Conservation (phyloP, 1,140 invertebrate genomes). For the Propsilocerus akamusi region DNA sequence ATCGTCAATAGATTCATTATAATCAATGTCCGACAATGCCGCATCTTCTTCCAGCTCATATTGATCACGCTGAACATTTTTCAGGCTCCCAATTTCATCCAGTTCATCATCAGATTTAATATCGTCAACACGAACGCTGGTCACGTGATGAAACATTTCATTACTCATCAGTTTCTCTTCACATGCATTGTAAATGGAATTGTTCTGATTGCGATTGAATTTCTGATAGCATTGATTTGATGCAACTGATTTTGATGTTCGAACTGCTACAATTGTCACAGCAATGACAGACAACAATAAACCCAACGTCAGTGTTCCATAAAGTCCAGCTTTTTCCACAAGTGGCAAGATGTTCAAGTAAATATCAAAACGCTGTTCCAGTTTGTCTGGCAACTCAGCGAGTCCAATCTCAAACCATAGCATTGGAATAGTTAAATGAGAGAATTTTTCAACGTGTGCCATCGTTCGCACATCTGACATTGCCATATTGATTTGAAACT, state of each 20-base stretch:
- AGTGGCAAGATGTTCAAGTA: slow-evolving; percentile 49
- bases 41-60: not conserved
- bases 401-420: slow-evolving; percentile 37
- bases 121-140: not conserved
- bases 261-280: slow-evolving; percentile 16
- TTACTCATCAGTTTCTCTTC: not conserved
- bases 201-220: not conserved
- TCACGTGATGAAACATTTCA: not conserved
- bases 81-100: not conserved
- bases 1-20: not conserved
- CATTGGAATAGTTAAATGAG: slow-evolving; percentile 47
- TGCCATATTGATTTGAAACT: slow-evolving; percentile 72
- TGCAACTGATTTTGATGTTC: not conserved
- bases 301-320: slow-evolving; percentile 34
- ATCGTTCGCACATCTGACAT: slow-evolving; percentile 42
- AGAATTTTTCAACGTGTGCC: slow-evolving; percentile 37
- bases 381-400: slow-evolving; percentile 35
- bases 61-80: no score
- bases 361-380: slow-evolving; percentile 44
- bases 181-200: not conserved
- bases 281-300: slow-evolving; percentile 27
- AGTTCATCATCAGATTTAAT: not conserved
- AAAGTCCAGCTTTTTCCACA: slow-evolving; percentile 33
- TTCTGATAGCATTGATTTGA: not conserved
- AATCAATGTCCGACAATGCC: not conserved